These are phyloP conservation scores for Graptemys geographica DNA, from an alignment of 2,797 vertebrate species.

Conservation along the genomic window DNA sequence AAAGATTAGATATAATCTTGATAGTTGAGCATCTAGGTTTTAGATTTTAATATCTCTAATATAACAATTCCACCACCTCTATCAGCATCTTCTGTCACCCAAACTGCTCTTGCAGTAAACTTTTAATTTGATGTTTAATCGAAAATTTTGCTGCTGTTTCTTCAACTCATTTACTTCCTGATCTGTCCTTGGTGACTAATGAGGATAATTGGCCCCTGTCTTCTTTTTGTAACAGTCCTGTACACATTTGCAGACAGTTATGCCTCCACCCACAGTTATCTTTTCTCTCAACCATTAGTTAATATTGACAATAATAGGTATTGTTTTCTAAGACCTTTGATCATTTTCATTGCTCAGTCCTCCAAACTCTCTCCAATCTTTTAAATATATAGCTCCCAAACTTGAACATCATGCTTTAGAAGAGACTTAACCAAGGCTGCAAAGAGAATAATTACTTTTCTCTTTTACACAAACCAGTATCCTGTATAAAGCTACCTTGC, in stretches of 20 bases:
- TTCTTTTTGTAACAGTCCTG: constrained; percentile 53
- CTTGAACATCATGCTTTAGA: constrained; percentile 12
- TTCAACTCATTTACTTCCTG: constrained; percentile 60
- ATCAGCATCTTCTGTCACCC: constrained; percentile 45
- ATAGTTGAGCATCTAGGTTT: constrained; percentile 33
- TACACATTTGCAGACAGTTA: constrained; percentile 52
- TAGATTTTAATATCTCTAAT: constrained; percentile 44
- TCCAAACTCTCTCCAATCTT: not conserved
- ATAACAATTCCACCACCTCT: constrained; percentile 1
- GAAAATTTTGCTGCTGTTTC: constrained; percentile 53
- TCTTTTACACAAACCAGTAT: accelerated
- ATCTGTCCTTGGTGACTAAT: constrained; percentile 64
- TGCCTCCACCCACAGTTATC: constrained; percentile 44
- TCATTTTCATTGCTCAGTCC: constrained; percentile 11
- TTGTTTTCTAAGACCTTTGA: constrained; percentile 25
- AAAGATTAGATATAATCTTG: not conserved
- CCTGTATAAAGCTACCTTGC: not conserved
- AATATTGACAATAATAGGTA: not conserved
- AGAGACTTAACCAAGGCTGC: not conserved
- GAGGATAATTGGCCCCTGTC: constrained; percentile 69
- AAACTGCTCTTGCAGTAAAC: constrained; percentile 55
- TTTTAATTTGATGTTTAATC: constrained; percentile 60
- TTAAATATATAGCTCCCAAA: constrained; percentile 17
- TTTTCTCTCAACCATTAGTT: constrained; percentile 50
- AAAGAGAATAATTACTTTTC: not conserved